These are phyloP conservation scores for Cephalopachus bancanus DNA, from an alignment of 2,797 vertebrate genomes.

Conservation along the genomic window DNA sequence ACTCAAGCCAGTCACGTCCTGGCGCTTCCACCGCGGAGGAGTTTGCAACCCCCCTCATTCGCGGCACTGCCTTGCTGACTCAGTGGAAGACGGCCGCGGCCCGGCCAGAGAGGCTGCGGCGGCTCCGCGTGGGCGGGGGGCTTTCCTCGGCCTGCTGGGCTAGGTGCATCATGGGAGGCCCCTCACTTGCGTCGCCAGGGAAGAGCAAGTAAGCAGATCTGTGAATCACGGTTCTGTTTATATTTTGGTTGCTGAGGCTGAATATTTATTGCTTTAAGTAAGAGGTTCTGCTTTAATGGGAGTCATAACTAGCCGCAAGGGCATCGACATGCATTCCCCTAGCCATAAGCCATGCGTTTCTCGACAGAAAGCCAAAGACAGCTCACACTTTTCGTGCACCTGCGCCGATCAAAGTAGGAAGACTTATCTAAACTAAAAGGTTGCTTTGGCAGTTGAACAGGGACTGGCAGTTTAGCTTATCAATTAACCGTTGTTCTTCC, in stretches of 20 bases:
- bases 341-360: background rate
- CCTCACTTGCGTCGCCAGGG: conserved; percentile 20
- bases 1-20: background rate
- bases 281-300: conserved; percentile 79
- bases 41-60: fast-evolving
- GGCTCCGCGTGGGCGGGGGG: background rate
- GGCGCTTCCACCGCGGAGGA: fast-evolving
- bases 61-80: background rate
- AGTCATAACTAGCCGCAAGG: conserved; percentile 65
- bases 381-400: background rate
- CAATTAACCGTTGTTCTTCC: background rate
- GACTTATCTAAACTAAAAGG: background rate
- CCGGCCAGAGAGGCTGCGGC: background rate
- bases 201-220: conserved; percentile 51
- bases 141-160: background rate
- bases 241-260: conserved; percentile 81
- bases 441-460: background rate
- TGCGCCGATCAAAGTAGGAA: background rate
- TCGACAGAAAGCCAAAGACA: background rate
- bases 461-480: background rate
- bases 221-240: conserved; percentile 81
- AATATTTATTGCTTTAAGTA: conserved; percentile 84
- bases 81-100: background rate
- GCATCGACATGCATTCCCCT: background rate
- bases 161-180: background rate